Conservation (phyloP, 2,888 invertebrate species). For the Autographa pulchrina region DNA sequence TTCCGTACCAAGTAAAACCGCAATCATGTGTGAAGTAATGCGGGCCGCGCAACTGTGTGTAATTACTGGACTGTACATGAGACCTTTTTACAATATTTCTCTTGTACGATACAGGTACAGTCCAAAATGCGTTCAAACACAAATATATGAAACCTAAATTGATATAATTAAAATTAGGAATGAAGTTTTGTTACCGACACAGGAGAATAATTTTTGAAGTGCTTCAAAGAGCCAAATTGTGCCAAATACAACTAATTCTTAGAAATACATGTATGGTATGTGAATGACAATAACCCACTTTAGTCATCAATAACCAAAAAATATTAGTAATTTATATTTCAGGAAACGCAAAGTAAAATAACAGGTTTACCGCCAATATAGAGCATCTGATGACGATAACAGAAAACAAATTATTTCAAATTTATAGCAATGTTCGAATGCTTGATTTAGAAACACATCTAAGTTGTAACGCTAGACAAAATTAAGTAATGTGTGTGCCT, state of each 20-base stretch:
- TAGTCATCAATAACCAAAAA: constrained; percentile 32
- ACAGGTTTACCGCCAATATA: constrained; percentile 17
- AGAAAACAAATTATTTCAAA: constrained; percentile 42
- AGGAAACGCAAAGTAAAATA: constrained; percentile 27
- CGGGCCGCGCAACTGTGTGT: constrained; percentile 42
- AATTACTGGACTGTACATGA: background rate
- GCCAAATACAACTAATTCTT: constrained; percentile 44
- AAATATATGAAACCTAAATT: constrained; percentile 31
- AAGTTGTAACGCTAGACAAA: constrained; percentile 57
- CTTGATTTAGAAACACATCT: constrained; percentile 51
- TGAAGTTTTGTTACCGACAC: constrained; percentile 45
- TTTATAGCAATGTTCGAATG: constrained; percentile 42
- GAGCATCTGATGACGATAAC: constrained; percentile 20
- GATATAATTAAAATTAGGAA: constrained; percentile 46
- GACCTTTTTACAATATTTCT: constrained; percentile 16
- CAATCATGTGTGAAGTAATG: constrained; percentile 35
- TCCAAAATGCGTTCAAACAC: constrained; percentile 44
- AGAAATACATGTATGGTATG: constrained; percentile 37
- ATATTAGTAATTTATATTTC: constrained; percentile 10
- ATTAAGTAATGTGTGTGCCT: constrained; percentile 74
- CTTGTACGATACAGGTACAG: constrained; percentile 28
- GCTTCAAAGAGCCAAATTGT: constrained; percentile 39
- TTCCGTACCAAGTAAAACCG: constrained; percentile 34
- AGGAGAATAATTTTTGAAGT: constrained; percentile 37
- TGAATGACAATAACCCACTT: constrained; percentile 36